Evolutionary conservation across 2,113 vertebrate genomes (phyloP).

Genomic region (Oenanthe oenanthe): DNA sequence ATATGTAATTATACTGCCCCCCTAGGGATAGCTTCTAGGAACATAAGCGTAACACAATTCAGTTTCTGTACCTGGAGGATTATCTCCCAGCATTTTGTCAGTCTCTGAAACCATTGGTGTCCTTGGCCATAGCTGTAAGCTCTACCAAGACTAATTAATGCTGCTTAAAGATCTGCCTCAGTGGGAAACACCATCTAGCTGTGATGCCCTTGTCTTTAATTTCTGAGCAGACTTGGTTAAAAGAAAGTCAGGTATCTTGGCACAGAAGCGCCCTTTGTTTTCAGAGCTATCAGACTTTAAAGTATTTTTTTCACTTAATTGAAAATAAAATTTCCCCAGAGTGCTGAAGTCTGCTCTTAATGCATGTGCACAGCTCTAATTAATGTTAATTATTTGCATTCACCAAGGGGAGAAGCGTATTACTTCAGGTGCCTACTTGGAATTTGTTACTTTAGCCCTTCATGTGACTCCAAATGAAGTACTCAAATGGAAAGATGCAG

Average conservation of each 20-base stretch:
- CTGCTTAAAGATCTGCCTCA: not conserved
- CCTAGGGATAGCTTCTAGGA: not conserved
- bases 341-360: conserved; percentile 34
- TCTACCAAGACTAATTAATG: not conserved
- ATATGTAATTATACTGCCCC: not conserved
- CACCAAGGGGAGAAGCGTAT: not conserved
- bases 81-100: not conserved
- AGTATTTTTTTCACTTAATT: conserved; percentile 53
- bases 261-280: conserved; percentile 15
- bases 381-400: conserved; percentile 59
- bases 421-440: conserved; percentile 28
- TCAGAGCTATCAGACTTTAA: conserved; percentile 29
- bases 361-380: conserved; percentile 35
- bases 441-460: not conserved
- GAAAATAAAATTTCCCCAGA: conserved; percentile 63
- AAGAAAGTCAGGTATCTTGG: not conserved
- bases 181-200: not conserved
- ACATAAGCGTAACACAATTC: not conserved
- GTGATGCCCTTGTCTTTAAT: not conserved
- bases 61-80: not conserved
- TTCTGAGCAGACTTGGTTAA: conserved; percentile 53
- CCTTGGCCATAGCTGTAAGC: not conserved
- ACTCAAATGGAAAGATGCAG: not conserved
- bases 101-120: not conserved
- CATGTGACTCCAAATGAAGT: not conserved